These are phyloP conservation scores for Macrotus californicus DNA, from an alignment of 2,113 vertebrate species.

Conservation along the genomic window DNA sequence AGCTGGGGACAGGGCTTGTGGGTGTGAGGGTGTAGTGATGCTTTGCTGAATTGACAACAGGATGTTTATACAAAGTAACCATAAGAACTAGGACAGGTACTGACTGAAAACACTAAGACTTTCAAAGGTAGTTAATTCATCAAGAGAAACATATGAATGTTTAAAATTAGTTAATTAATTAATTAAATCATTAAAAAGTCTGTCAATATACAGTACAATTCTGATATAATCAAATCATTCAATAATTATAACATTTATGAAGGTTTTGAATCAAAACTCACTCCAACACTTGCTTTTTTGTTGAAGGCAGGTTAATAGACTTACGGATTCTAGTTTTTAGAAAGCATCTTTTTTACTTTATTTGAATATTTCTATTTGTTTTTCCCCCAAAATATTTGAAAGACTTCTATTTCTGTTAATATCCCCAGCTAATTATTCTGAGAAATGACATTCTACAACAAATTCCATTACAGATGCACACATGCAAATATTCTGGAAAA, in stretches of 20 bases:
- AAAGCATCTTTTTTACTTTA: neutral
- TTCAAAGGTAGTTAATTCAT: neutral
- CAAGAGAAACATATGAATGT: neutral
- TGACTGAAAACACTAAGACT: neutral
- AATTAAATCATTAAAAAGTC: neutral
- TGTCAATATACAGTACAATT: neutral
- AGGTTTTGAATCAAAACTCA: neutral
- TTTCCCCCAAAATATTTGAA: neutral
- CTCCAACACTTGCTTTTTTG: neutral
- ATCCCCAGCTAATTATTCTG: neutral
- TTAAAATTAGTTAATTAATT: neutral
- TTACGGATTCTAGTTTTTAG: neutral
- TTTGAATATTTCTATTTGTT: neutral
- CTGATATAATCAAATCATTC: neutral
- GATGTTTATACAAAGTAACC: neutral
- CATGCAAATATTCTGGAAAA: neutral
- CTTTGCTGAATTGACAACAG: neutral
- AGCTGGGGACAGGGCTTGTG: accelerated
- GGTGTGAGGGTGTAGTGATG: neutral
- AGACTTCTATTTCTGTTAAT: neutral
- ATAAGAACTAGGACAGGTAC: neutral
- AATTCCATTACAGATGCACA: neutral
- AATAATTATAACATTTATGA: neutral
- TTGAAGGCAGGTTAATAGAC: neutral
- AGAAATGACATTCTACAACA: neutral